Conservation (phyloP, 2,888 invertebrate species). For the Petrolisthes manimaculis region DNA sequence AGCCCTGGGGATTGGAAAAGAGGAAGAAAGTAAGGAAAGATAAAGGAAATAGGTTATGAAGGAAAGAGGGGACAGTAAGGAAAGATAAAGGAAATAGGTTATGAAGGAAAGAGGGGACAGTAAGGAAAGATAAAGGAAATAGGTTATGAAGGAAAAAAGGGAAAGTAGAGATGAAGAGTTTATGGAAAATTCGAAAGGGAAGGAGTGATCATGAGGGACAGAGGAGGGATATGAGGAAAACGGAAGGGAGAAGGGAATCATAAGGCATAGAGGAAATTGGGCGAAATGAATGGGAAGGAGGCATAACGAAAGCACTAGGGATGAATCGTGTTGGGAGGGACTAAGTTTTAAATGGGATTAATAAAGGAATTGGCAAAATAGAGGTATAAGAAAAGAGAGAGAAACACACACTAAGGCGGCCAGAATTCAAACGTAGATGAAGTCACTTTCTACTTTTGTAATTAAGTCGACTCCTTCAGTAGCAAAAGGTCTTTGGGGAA, state of each 20-base stretch:
- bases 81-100: neutral
- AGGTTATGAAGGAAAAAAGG: neutral
- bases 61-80: neutral
- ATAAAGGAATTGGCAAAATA: neutral
- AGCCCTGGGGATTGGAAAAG: neutral
- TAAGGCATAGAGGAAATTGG: neutral
- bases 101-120: neutral
- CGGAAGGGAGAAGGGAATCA: neutral
- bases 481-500: neutral
- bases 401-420: no score
- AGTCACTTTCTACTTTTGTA: no score
- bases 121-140: neutral
- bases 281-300: neutral
- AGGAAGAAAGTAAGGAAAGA: neutral
- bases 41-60: neutral
- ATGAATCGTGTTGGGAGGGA: neutral
- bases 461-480: neutral
- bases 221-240: neutral
- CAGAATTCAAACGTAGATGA: no score
- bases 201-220: neutral
- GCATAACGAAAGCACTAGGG: neutral
- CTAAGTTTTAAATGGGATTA: neutral
- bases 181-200: neutral
- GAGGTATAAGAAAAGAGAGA: neutral
- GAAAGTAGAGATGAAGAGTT: neutral